Conservation (phyloP, 2,888 invertebrate genomes). For the Choreutis nemorana region DNA sequence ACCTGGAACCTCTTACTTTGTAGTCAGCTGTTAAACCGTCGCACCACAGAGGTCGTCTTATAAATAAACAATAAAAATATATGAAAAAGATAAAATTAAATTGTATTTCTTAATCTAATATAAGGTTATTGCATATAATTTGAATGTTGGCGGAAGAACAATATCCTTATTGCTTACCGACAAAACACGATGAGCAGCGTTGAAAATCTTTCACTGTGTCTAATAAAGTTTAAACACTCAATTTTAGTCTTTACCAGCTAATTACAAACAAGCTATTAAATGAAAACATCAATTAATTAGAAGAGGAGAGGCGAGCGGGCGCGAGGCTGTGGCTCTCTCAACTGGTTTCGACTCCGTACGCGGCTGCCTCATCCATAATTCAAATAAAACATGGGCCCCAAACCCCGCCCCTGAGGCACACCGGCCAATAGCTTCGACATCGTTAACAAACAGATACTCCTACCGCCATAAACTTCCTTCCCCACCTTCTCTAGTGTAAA, state of each 20-base stretch:
- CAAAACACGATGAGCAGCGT: conserved; percentile 12
- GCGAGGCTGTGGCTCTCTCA: conserved; percentile 52
- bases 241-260: conserved; percentile 45
- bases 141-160: neutral
- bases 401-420: conserved; percentile 57
- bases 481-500: conserved; percentile 51
- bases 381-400: conserved; percentile 63
- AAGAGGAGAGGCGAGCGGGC: conserved; percentile 57
- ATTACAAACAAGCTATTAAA: conserved; percentile 59
- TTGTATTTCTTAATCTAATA: neutral
- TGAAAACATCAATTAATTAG: conserved; percentile 64
- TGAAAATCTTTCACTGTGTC: conserved; percentile 27
- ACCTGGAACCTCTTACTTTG: too few relatives aligned
- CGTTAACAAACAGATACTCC: conserved; percentile 44
- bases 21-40: too few relatives aligned
- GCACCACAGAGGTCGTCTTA: too few relatives aligned
- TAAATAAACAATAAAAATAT: too few relatives aligned
- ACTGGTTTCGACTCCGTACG: conserved; percentile 55
- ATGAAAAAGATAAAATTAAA: too few relatives aligned
- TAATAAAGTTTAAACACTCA: conserved; percentile 47
- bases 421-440: conserved; percentile 54
- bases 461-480: conserved; percentile 50
- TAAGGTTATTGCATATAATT: neutral
- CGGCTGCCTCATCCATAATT: conserved; percentile 61
- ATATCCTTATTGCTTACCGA: neutral